Base-by-base conservation (phyloP, 2,113 vertebrate species). In the Coreoperca whiteheadi region DNA sequence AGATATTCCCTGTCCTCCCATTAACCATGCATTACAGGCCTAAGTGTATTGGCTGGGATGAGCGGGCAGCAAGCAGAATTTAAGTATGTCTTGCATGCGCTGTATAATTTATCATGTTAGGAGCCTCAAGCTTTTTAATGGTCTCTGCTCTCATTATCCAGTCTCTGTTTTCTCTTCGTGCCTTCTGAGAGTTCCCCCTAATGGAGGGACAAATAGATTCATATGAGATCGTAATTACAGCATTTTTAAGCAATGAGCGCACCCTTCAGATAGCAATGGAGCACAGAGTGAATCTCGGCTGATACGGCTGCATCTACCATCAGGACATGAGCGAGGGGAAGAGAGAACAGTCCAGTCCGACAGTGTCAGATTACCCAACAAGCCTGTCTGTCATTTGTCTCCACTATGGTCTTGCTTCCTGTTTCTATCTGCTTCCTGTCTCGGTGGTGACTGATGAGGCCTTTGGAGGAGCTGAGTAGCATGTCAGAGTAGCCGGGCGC, bases 181-280 rank as follows among this genome's bases (percentile, higher is more conserved):
- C 67, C 87, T 88, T 87, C 78, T 54, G 89, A 93, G 91, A 90
- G 75, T 89, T 90, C 39, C 64, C 64, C 41, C 68, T 91, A 93
- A 94, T 92, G 90, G 89, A 87, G 83, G 90, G 88, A 92, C 94
- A 93, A 93, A 94, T 92, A 90, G 90, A 93, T 90, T 90, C 81
- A 82, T 87, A 83, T 43, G 61, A 91, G 89, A 89, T 91, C 65
- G 69, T 93, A 91, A 94, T 93, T 93, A 91, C 85, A 68, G 74
- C 82, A 48, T 84, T 92, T 90, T 90, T 73, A 78, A 88, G 86
- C 79, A 77, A 87, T 83, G 78, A 90, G 74, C 12, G 23, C 53
- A 71, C 60, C 21, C 69, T 57, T 83, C 83, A 85, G 74, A 87
- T 76, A 82, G 59, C 41, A 39, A 66, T 34, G 14, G 48, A 71